These are phyloP conservation scores for Mamestra configurata DNA, from an alignment of 1,140 invertebrate genomes.

Conservation along the genomic window DNA sequence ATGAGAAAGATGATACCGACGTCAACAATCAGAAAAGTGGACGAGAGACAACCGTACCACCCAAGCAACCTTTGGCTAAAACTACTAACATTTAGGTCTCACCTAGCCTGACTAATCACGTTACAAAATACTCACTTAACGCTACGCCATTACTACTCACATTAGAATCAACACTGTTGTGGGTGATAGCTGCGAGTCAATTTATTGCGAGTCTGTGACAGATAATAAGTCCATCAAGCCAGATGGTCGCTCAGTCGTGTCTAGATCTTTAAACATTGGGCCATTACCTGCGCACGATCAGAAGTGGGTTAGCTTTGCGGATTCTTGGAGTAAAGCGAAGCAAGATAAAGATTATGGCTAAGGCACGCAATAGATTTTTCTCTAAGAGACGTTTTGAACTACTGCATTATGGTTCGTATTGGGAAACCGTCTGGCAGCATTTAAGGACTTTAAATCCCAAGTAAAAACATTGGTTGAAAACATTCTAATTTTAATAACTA, in stretches of 20 bases:
- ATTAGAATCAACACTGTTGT: conserved; percentile 1
- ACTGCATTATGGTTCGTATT: too few relatives aligned
- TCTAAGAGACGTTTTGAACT: too few relatives aligned
- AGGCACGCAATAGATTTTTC: too few relatives aligned
- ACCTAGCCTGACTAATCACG: background rate
- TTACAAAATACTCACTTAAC: background rate
- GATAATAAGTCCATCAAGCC: conserved; percentile 12
- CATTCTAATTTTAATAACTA: too few relatives aligned
- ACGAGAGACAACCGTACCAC: too few relatives aligned
- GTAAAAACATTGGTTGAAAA: too few relatives aligned
- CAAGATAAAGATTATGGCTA: too few relatives aligned
- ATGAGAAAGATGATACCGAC: too few relatives aligned
- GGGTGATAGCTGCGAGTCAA: background rate
- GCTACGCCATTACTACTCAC: background rate
- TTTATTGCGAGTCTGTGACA: background rate
- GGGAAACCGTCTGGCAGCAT: too few relatives aligned
- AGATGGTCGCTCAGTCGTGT: conserved; percentile 23
- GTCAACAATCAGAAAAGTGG: too few relatives aligned
- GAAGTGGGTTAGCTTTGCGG: background rate
- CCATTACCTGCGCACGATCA: conserved; percentile 13
- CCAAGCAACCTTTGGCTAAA: background rate
- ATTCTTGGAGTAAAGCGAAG: background rate
- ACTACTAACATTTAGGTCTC: background rate
- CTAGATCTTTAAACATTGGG: background rate
- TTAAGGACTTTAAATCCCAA: too few relatives aligned